A percentile compares a stretch with the other conserved stretches of the same genome.
Conservation (phyloP, 2,888 invertebrate genomes). For the Idaea straminata region DNA sequence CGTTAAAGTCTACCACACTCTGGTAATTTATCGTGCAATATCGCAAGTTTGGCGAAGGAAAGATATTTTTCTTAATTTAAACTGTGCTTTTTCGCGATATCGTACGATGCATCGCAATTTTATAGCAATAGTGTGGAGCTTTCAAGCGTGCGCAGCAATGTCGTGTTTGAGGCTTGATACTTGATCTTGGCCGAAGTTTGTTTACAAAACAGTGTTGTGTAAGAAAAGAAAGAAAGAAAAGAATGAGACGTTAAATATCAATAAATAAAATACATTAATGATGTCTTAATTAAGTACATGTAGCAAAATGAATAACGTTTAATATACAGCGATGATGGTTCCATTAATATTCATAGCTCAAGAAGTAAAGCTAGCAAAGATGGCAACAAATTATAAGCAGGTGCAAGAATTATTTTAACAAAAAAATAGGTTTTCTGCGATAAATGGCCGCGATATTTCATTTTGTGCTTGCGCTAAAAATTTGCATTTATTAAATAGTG, state of each 20-base stretch:
- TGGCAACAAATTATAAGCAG: slow-evolving; percentile 7
- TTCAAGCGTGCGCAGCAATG: neutral
- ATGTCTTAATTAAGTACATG: neutral
- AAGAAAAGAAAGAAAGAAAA: neutral
- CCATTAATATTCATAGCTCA: neutral
- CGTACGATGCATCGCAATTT: too few relatives aligned
- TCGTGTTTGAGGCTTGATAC: neutral
- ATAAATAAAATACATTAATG: neutral
- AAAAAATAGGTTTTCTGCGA: slow-evolving; percentile 10
- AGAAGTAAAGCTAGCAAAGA: neutral
- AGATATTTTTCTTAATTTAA: too few relatives aligned
- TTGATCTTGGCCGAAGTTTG: neutral
- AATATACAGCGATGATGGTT: neutral
- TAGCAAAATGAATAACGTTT: neutral
- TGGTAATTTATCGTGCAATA: too few relatives aligned
- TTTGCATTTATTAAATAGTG: slow-evolving; percentile 12
- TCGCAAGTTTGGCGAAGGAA: too few relatives aligned
- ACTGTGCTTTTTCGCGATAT: too few relatives aligned
- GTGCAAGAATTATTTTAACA: slow-evolving; percentile 9
- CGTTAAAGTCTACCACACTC: too few relatives aligned
- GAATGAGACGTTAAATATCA: neutral
- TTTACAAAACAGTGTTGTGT: neutral
- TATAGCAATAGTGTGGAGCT: neutral
- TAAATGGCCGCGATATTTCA: slow-evolving; percentile 11
- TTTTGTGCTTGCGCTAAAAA: slow-evolving; percentile 4